A percentile compares a stretch with the other conserved stretches of the same genome.
phyloP scores from a whole-genome alignment of 2,797 vertebrate species.

The Silurus lanzhouensis region DNA sequence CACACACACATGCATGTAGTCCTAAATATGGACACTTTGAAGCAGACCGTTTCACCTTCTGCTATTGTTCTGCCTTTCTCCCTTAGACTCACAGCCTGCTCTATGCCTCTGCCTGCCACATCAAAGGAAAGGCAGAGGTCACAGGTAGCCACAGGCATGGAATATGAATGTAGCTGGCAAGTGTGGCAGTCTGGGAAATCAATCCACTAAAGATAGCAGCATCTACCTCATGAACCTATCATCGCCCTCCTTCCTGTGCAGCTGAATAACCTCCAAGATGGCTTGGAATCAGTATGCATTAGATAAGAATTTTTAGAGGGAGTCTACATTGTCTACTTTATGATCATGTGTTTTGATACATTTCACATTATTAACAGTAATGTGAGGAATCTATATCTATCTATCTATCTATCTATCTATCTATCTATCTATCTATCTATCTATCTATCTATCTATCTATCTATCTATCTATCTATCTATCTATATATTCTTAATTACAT shows the following conservation, averaged over 20 bases:
- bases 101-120: constrained; percentile 80
- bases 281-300: constrained; percentile 30
- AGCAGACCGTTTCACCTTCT: constrained; percentile 76
- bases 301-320: constrained; percentile 36
- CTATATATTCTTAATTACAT: neutral
- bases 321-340: neutral
- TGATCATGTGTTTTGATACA: neutral
- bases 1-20: constrained; percentile 64
- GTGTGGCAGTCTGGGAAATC: constrained; percentile 84
- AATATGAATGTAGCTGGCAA: constrained; percentile 93
- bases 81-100: constrained; percentile 72
- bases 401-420: no score
- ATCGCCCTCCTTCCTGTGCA: constrained; percentile 70
- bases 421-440: no score
- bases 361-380: constrained; percentile 6
- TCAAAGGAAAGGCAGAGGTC: constrained; percentile 98
- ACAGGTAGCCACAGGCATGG: constrained; percentile 86
- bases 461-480: no score
- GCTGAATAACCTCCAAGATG: constrained; percentile 29
- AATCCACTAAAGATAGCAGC: constrained; percentile 82
- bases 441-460: no score
- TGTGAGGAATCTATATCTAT: neutral
- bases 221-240: constrained; percentile 68
- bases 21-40: constrained; percentile 56
- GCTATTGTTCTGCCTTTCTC: constrained; percentile 60